A percentile compares a stretch with the other conserved stretches of the same genome.
phyloP scores from a whole-genome alignment of 2,888 invertebrate species.

The Cepaea hortensis region DNA sequence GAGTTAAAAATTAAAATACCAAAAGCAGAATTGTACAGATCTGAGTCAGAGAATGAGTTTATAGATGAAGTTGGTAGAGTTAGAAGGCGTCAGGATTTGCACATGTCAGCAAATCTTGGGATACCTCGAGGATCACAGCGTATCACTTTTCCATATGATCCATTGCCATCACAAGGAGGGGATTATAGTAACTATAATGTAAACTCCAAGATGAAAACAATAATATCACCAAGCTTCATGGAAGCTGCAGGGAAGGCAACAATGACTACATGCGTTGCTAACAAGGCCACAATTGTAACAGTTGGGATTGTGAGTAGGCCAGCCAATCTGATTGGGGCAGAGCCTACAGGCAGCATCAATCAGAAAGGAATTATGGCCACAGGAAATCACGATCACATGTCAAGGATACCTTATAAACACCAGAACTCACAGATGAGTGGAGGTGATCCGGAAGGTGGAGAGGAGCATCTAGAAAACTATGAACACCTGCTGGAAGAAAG shows the following conservation, averaged over 20 bases:
- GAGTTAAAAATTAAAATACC: conserved; percentile 49
- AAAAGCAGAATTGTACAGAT: conserved; percentile 41
- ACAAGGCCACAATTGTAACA: conserved; percentile 64
- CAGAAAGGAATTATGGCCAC: conserved; percentile 57
- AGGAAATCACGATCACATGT: conserved; percentile 25
- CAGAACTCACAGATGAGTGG: not conserved
- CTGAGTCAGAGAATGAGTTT: conserved; percentile 43
- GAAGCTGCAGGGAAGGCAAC: conserved; percentile 65
- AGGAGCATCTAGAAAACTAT: conserved; percentile 45
- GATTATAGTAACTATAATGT: conserved; percentile 40
- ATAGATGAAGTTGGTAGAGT: conserved; percentile 38
- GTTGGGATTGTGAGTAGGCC: conserved; percentile 63
- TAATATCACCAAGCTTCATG: conserved; percentile 66
- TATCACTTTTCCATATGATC: conserved; percentile 49
- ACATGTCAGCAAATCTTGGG: conserved; percentile 3
- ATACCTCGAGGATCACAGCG: conserved; percentile 38
- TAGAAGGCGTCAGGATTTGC: conserved; percentile 10
- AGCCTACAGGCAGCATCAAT: conserved; percentile 52
- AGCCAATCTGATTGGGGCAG: conserved; percentile 35
- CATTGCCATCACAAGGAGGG: conserved; percentile 34
- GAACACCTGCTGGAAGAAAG: conserved; percentile 52
- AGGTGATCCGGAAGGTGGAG: conserved; percentile 28
- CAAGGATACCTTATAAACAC: conserved; percentile 28
- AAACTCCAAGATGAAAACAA: conserved; percentile 50
- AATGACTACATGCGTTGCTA: conserved; percentile 64